Evolutionary conservation across 2,113 vertebrate species (phyloP), one percentile per base, ranked within the genome.

Genomic region (Eulacestoma nigropectus): DNA sequence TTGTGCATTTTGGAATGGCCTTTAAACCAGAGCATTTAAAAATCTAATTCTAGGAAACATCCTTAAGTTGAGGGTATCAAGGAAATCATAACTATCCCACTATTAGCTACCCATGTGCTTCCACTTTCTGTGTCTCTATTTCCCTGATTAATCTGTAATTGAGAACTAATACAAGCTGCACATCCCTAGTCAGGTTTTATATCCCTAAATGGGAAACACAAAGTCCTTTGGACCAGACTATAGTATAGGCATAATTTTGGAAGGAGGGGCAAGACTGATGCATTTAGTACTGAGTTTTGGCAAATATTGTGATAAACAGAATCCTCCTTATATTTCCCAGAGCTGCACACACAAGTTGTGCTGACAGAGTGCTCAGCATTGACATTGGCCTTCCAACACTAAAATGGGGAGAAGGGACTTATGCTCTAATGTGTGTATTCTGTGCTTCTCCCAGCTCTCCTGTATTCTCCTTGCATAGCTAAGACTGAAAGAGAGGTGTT

Each of bases 331-430:
- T 30, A 29, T 11, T 75, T 57, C 37, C 19, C 19, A 55, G 29
- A 59, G n/a, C 12, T 59, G 11, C 4, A 8, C 1, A 5, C 30
- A 19, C 29, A 35, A 16, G 2, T 20, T 37, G 46, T 2, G 4
- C 64, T 44, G 37, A 29, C 13, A 15, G 18, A 86, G 22, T 0
- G 2, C 52, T 86, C 22, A 57, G 47, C 33, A 55, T 3, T n/a
- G 47, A 81, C 37, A 56, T 0, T 75, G 39, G 46, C 33, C 41
- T 78, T 74, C 33, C 27, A 76, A 17, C 22, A 33, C 13, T 22
- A 42, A 44, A 17, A 18, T 11, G n/a, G 4, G 39, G 17, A 84
- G 29, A 69, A 76, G 27, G 2, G 47, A 63, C 70, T 89, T 52
- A 29, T 63, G 5, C 39, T 81, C 5, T 44, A n/a, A 59, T 7